phyloP scores from a whole-genome alignment of 2,888 invertebrate genomes.

The Herminia tarsipennalis region DNA sequence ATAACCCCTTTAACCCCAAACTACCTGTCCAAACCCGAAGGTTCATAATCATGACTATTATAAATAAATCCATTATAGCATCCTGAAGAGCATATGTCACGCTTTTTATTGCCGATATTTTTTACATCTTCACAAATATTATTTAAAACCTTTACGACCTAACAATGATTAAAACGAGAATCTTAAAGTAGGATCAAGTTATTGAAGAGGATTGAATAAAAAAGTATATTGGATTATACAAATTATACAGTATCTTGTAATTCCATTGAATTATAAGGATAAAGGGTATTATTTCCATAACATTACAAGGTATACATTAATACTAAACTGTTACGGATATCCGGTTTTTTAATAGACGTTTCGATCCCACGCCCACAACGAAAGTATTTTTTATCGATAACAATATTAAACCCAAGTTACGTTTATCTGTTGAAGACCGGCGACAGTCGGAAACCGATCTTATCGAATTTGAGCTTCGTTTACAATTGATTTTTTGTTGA shows the following conservation, averaged over 20 bases:
- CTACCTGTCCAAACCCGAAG: not conserved
- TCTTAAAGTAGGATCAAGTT: slow-evolving; percentile 8
- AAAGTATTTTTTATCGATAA: slow-evolving; percentile 51
- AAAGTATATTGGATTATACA: slow-evolving; percentile 24
- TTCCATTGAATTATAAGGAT: slow-evolving; percentile 42
- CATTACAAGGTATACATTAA: slow-evolving; percentile 57
- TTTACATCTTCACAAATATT: slow-evolving; percentile 1
- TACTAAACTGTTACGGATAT: slow-evolving; percentile 72
- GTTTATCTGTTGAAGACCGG: slow-evolving; percentile 47
- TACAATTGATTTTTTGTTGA: slow-evolving; percentile 44
- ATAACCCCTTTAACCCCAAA: too few relatives aligned
- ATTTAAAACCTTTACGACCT: slow-evolving; percentile 18
- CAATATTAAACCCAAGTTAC: slow-evolving; percentile 57
- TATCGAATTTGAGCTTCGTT: slow-evolving; percentile 52
- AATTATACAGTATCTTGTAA: slow-evolving; percentile 42
- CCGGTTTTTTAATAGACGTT: slow-evolving; percentile 65
- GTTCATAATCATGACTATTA: not conserved
- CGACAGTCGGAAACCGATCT: slow-evolving; percentile 59
- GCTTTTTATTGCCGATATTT: not conserved
- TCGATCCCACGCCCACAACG: slow-evolving; percentile 71
- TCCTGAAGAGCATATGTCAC: not conserved
- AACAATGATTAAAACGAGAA: slow-evolving; percentile 18
- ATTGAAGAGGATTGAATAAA: slow-evolving; percentile 11
- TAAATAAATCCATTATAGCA: slow-evolving; percentile 1
- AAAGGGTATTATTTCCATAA: slow-evolving; percentile 47